Evolutionary conservation across 1,140 invertebrate species (phyloP), one percentile per base, ranked within the genome.

Genomic region (Cryptotermes secundus): DNA sequence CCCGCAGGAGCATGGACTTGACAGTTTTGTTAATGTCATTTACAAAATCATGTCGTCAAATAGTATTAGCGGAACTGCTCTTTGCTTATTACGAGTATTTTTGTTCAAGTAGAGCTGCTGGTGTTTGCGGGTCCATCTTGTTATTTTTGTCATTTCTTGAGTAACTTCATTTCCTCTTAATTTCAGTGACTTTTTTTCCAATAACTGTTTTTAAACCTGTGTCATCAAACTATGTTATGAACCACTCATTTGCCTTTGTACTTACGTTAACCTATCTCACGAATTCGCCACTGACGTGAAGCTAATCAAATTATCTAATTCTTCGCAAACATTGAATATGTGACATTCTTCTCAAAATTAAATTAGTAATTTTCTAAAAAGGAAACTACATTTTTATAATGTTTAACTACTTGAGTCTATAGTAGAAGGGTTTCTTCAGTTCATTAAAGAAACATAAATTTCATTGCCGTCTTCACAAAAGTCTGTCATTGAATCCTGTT

Each of bases 11-110:
- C 59, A 72, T 31, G 59, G 26, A 31, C 59, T 72, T 72, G 59
- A 72, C 59, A 72, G 59, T 72, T 72, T 72, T 72, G 59, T 31
- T 72, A 72, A 72, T 31, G 59, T 72, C 59, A 26, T 72, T 72
- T 72, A 31, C 59, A 72, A 72, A 72, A 72, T 72, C 26, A 72
- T 72, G 59, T 6, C n/a, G 59, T 72, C 59, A 72, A 72, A 72
- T 72, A n/a, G 31, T n/a, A 72, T 72, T 72, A 72, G 59, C 59
- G 26, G 9, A 72, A 72, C 59, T 72, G 59, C 59, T 31, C 31
- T 31, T 72, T 72, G 26, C 59, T 72, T 72, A 72, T 72, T 72
- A n/a, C n/a, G n/a, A n/a, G n/a, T n/a, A 72, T 31, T 31, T 72
- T 72, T 6, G n/a, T 72, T 72, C 59, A 31, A 72, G 59, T 72